phyloP scores from a whole-genome alignment of 2,797 vertebrate species.

The Spinus olivaceus region DNA sequence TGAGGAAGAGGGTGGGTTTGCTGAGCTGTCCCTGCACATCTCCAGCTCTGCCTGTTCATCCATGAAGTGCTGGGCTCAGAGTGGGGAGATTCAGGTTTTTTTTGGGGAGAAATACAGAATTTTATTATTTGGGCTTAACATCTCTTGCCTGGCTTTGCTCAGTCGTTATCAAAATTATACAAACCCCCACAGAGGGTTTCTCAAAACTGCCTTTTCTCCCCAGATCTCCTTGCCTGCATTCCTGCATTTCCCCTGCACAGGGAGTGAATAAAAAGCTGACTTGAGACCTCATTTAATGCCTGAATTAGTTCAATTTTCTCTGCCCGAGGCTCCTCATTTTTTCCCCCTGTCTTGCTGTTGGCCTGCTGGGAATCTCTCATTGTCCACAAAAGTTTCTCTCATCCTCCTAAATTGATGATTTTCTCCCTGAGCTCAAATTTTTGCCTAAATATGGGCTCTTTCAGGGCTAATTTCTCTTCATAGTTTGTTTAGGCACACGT shows the following conservation, averaged over 20 bases:
- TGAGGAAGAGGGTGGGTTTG: neutral
- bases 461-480: neutral
- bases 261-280: neutral
- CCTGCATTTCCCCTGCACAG: neutral
- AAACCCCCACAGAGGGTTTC: neutral
- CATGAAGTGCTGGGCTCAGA: neutral
- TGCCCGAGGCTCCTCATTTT: neutral
- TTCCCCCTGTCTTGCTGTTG: neutral
- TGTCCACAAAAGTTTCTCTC: neutral
- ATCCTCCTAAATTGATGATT: neutral
- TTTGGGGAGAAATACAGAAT: neutral
- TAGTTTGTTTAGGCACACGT: neutral
- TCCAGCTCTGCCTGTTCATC: neutral
- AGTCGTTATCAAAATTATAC: neutral
- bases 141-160: neutral
- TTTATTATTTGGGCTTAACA: neutral
- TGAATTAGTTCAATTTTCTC: conserved; percentile 13
- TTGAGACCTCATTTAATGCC: conserved; percentile 23
- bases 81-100: fast-evolving
- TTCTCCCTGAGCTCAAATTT: neutral
- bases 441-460: neutral
- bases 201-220: neutral
- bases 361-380: conserved; percentile 1
- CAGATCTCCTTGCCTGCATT: neutral
- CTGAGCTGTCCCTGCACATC: neutral